Evolutionary conservation across 2,888 invertebrate species (phyloP).

Genomic region (Plebejus argus): DNA sequence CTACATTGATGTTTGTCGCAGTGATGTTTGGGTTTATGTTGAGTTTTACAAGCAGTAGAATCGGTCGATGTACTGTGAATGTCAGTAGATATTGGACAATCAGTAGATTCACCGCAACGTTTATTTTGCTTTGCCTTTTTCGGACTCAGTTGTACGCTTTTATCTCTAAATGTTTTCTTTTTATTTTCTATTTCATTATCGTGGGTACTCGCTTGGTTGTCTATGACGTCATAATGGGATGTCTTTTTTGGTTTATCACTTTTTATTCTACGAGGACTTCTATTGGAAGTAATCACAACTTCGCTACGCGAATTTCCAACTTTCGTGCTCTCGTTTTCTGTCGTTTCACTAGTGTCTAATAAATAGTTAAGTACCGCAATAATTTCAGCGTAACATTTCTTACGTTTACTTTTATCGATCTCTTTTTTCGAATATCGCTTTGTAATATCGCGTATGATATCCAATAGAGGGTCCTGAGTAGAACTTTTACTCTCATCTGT

Average conservation of each 20-base stretch:
- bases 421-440: constrained; percentile 68
- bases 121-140: constrained; percentile 50
- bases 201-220: background rate
- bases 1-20: constrained; percentile 70
- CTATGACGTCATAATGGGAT: constrained; percentile 37
- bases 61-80: constrained; percentile 64
- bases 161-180: constrained; percentile 50
- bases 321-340: constrained; percentile 46
- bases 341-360: constrained; percentile 66
- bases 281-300: constrained; percentile 3
- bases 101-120: constrained; percentile 56
- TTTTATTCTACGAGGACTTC: background rate
- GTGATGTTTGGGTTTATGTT: constrained; percentile 69
- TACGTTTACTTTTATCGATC: constrained; percentile 58
- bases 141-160: constrained; percentile 54
- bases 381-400: constrained; percentile 71
- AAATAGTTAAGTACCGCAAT: constrained; percentile 66
- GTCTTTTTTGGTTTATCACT: constrained; percentile 33
- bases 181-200: background rate
- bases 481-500: constrained; percentile 44
- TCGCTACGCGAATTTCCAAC: constrained; percentile 37
- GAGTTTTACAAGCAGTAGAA: constrained; percentile 63
- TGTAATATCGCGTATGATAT: constrained; percentile 68
- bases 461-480: constrained; percentile 56
- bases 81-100: constrained; percentile 58